A percentile compares a stretch with the other conserved stretches of the same genome.
These are phyloP conservation scores for Phainopepla nitens DNA, from an alignment of 2,113 vertebrate species.

Conservation along the genomic window DNA sequence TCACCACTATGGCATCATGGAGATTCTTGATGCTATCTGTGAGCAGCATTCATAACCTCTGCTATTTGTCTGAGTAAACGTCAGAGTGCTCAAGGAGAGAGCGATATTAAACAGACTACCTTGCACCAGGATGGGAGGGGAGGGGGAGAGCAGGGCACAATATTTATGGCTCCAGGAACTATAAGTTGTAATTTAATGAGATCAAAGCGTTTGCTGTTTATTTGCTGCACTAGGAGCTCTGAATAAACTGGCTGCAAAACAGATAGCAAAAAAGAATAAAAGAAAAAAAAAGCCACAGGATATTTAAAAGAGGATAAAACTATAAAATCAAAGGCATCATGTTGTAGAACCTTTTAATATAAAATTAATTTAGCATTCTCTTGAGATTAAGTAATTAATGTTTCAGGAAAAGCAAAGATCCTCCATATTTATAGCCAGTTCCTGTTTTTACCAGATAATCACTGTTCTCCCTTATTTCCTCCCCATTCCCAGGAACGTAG, in stretches of 20 bases:
- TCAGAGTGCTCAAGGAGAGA: slow-evolving; percentile 79
- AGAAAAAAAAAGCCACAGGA: background rate
- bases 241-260: slow-evolving; percentile 70
- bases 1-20: slow-evolving; percentile 72
- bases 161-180: slow-evolving; percentile 80
- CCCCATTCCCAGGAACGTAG: background rate
- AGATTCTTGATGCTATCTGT: slow-evolving; percentile 80
- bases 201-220: slow-evolving; percentile 80
- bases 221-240: slow-evolving; percentile 68
- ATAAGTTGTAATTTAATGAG: slow-evolving; percentile 82
- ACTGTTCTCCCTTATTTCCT: background rate
- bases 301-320: slow-evolving; percentile 61
- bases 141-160: slow-evolving; percentile 68
- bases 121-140: slow-evolving; percentile 69
- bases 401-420: slow-evolving; percentile 57
- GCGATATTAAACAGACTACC: slow-evolving; percentile 83
- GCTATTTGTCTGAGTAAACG: slow-evolving; percentile 80
- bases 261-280: background rate
- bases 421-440: slow-evolving; percentile 48
- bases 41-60: slow-evolving; percentile 79
- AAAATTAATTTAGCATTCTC: slow-evolving; percentile 70
- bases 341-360: slow-evolving; percentile 46
- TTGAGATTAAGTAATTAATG: slow-evolving; percentile 67
- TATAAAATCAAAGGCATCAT: slow-evolving; percentile 64
- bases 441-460: slow-evolving; percentile 55